phyloP scores from a whole-genome alignment of 2,113 vertebrate species.

The Aphyosemion australe region DNA sequence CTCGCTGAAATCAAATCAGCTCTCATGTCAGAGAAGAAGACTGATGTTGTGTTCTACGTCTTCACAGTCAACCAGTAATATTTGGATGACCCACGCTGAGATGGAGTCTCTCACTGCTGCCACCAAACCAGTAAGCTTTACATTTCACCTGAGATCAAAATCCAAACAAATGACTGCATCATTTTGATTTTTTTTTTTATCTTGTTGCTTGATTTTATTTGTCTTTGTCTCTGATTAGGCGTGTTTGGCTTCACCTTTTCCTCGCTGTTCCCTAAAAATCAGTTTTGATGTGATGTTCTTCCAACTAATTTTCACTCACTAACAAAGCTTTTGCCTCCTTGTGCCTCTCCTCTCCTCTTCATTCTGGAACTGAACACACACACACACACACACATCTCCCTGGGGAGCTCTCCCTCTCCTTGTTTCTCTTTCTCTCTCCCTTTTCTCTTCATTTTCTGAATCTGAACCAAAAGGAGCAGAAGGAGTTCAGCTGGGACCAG shows the following conservation, averaged over 20 bases:
- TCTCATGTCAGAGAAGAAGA: not conserved
- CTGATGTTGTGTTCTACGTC: constrained; percentile 17
- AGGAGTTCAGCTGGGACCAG: constrained; percentile 95
- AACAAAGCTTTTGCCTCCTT: constrained; percentile 78
- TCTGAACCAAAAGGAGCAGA: constrained; percentile 82
- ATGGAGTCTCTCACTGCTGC: constrained; percentile 91
- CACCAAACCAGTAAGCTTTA: constrained; percentile 86
- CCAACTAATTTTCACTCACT: constrained; percentile 82
- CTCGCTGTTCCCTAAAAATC: constrained; percentile 72
- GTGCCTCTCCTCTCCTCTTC: constrained; percentile 52
- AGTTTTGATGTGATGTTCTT: constrained; percentile 74
- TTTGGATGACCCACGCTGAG: constrained; percentile 96
- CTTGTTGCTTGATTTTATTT: constrained; percentile 49
- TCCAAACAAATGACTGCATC: not conserved
- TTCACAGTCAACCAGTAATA: constrained; percentile 90
- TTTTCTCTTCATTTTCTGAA: constrained; percentile 41
- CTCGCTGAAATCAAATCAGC: not conserved
- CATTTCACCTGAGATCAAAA: not conserved
- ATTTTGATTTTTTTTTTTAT: constrained; percentile 9
- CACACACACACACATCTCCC: constrained; percentile 9
- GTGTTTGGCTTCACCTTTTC: constrained; percentile 73
- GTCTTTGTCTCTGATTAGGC: constrained; percentile 79
- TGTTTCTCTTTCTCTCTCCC: constrained; percentile 43
- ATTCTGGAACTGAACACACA: constrained; percentile 34
- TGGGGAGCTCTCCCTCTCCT: constrained; percentile 66